Conservation (phyloP, 2,797 vertebrate genomes). For the Phyllotis vaccarum region DNA sequence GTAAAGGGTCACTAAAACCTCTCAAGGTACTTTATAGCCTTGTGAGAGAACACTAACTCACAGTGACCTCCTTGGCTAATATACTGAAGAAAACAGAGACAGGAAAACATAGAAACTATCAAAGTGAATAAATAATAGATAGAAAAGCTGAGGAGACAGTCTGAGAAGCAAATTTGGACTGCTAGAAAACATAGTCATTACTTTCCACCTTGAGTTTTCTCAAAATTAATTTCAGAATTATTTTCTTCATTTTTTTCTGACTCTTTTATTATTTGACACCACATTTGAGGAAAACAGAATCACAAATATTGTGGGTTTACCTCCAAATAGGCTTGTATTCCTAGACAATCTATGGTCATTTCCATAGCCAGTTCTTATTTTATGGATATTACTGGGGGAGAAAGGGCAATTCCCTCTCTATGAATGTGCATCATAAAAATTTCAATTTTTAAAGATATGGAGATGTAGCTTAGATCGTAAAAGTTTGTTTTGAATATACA, state of each 20-base stretch:
- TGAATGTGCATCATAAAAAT: background rate
- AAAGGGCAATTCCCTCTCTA: background rate
- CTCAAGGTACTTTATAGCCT: background rate
- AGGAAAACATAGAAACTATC: background rate
- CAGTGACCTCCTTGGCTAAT: background rate
- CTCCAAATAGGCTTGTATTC: background rate
- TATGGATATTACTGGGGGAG: background rate
- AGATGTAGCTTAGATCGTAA: background rate
- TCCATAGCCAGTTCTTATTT: background rate
- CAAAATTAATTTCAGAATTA: conserved; percentile 46
- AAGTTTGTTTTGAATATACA: background rate
- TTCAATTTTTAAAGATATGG: background rate
- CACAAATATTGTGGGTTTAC: background rate
- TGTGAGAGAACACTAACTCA: conserved; percentile 20
- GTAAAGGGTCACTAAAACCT: conserved; percentile 5
- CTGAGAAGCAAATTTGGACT: background rate
- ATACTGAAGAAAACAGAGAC: background rate
- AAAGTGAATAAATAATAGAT: background rate
- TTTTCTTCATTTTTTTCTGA: conserved; percentile 43
- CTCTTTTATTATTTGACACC: background rate
- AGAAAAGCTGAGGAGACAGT: background rate
- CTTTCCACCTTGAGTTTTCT: background rate
- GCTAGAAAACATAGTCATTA: conserved; percentile 29
- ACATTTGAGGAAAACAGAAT: conserved; percentile 12
- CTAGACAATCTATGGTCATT: background rate